A percentile compares a stretch with the other conserved stretches of the same genome.
These are phyloP conservation scores for Capreolus pygargus DNA, from an alignment of 2,113 vertebrate species.

Conservation along the genomic window DNA sequence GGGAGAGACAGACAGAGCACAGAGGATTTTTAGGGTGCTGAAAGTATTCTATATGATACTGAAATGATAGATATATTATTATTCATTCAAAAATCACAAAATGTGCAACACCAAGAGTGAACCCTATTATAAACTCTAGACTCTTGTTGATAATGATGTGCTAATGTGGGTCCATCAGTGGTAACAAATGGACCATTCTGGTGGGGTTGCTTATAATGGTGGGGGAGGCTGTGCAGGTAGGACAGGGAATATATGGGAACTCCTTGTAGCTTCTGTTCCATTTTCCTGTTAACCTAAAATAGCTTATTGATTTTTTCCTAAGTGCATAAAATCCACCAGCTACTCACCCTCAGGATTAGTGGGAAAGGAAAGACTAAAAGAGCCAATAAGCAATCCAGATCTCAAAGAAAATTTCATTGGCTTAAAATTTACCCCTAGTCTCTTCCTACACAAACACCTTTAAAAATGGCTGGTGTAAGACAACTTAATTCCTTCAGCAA, in stretches of 20 bases:
- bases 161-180: background rate
- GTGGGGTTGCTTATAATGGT: background rate
- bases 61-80: background rate
- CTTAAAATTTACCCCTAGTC: background rate
- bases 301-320: background rate
- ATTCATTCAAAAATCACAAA: background rate
- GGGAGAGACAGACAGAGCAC: background rate
- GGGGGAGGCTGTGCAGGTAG: fast-evolving
- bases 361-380: background rate
- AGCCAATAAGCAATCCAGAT: background rate
- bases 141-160: background rate
- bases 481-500: background rate
- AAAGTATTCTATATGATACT: background rate
- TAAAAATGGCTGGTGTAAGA: background rate
- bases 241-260: background rate
- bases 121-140: background rate
- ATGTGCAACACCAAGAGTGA: background rate
- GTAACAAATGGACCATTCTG: background rate
- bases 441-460: background rate
- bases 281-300: background rate
- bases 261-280: background rate
- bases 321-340: background rate
- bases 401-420: background rate
- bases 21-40: background rate
- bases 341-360: background rate